Evolutionary conservation across 2,888 invertebrate species (phyloP).

Genomic region (Cerastoderma edule): DNA sequence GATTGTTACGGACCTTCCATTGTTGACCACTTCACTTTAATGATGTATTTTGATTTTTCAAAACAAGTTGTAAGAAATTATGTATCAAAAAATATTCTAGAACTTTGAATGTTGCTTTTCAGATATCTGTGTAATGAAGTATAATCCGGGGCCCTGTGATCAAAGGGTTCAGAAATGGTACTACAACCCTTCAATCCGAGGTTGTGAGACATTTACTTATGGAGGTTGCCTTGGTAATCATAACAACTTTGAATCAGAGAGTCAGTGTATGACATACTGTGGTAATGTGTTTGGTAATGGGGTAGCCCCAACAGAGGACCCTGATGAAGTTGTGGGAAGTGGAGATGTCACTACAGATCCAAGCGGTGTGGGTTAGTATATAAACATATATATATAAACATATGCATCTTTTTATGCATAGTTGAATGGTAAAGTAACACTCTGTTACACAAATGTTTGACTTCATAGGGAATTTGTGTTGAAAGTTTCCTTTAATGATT

Average conservation of each 20-base stretch:
- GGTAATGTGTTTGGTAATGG: slow-evolving; percentile 28
- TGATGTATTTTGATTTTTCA: too few relatives aligned
- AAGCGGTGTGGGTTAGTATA: slow-evolving; percentile 52
- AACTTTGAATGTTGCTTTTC: slow-evolving; percentile 15
- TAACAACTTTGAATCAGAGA: slow-evolving; percentile 85
- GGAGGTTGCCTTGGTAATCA: slow-evolving; percentile 87
- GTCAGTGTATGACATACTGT: slow-evolving; percentile 61
- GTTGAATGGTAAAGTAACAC: too few relatives aligned
- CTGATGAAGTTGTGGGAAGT: slow-evolving; percentile 42
- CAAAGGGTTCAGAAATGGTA: slow-evolving; percentile 77
- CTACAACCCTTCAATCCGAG: slow-evolving; percentile 86
- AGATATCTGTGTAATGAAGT: slow-evolving; percentile 58
- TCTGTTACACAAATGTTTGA: too few relatives aligned
- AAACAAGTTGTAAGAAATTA: too few relatives aligned
- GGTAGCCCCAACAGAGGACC: slow-evolving; percentile 21
- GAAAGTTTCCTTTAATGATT: too few relatives aligned
- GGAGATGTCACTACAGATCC: slow-evolving; percentile 42
- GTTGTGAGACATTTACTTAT: slow-evolving; percentile 90
- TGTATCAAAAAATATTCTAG: too few relatives aligned
- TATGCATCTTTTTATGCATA: too few relatives aligned
- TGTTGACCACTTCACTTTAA: too few relatives aligned
- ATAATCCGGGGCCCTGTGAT: slow-evolving; percentile 59
- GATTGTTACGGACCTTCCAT: too few relatives aligned
- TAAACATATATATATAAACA: too few relatives aligned
- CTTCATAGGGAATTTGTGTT: too few relatives aligned